Conservation (phyloP, 2,888 invertebrate species). For the Orgyia antiqua region DNA sequence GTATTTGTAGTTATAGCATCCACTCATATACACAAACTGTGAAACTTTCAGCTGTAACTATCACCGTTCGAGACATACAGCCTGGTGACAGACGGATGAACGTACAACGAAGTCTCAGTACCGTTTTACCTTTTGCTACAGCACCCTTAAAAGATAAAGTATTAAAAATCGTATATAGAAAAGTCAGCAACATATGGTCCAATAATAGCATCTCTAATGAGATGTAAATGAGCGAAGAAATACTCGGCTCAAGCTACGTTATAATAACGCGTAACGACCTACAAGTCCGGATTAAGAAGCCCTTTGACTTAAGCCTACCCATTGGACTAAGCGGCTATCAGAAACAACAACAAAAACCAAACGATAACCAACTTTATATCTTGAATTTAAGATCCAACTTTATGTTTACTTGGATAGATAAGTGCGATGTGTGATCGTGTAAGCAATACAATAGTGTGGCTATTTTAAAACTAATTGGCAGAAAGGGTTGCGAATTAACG, state of each 20-base stretch:
- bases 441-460: conserved; percentile 71
- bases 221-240: conserved; percentile 78
- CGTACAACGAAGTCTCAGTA: too few relatives aligned
- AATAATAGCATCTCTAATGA: conserved; percentile 75
- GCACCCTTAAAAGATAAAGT: too few relatives aligned
- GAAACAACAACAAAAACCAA: conserved; percentile 19
- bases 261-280: conserved; percentile 79
- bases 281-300: conserved; percentile 79
- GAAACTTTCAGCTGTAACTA: too few relatives aligned
- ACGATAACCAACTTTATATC: conserved; percentile 31
- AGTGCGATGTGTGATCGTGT: conserved; percentile 61
- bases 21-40: too few relatives aligned
- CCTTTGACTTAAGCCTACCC: conserved; percentile 73
- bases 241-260: conserved; percentile 69
- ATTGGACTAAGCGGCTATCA: conserved; percentile 54
- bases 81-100: too few relatives aligned
- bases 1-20: too few relatives aligned
- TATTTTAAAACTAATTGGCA: conserved; percentile 78
- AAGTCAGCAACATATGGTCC: conserved; percentile 47
- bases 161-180: too few relatives aligned
- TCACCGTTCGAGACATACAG: too few relatives aligned
- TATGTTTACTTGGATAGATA: too few relatives aligned
- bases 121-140: too few relatives aligned
- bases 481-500: conserved; percentile 77
- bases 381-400: conserved; percentile 28